Conservation (phyloP, 1,140 invertebrate species). For the Gonioctena quinquepunctata region DNA sequence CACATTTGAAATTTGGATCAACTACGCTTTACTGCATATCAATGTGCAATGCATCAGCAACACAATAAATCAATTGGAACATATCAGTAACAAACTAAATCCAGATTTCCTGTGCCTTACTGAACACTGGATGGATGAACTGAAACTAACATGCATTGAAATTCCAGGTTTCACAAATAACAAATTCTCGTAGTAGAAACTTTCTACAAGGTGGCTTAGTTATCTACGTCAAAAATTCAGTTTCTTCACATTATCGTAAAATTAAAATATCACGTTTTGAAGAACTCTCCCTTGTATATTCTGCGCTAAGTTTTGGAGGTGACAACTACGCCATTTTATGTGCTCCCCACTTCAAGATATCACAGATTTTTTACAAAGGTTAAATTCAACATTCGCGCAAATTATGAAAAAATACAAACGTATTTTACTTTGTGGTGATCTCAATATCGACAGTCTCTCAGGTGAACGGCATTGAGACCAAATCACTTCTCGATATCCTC, state of each 20-base stretch:
- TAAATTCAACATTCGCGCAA: neutral
- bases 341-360: neutral
- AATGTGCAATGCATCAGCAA: neutral
- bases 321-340: neutral
- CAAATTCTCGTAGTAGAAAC: neutral
- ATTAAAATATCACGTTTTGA: neutral
- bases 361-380: neutral
- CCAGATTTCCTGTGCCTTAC: neutral
- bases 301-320: neutral
- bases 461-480: neutral
- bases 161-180: neutral
- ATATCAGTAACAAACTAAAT: neutral
- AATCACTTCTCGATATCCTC: neutral
- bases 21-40: neutral
- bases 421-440: neutral
- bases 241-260: neutral
- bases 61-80: neutral
- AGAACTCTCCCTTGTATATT: neutral
- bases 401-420: neutral
- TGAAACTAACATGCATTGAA: neutral
- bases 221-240: neutral
- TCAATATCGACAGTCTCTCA: neutral
- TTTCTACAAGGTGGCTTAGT: neutral
- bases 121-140: neutral
- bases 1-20: too few relatives aligned